These are phyloP conservation scores for Physocephala rufipes DNA, from an alignment of 2,888 invertebrate genomes.

Conservation along the genomic window DNA sequence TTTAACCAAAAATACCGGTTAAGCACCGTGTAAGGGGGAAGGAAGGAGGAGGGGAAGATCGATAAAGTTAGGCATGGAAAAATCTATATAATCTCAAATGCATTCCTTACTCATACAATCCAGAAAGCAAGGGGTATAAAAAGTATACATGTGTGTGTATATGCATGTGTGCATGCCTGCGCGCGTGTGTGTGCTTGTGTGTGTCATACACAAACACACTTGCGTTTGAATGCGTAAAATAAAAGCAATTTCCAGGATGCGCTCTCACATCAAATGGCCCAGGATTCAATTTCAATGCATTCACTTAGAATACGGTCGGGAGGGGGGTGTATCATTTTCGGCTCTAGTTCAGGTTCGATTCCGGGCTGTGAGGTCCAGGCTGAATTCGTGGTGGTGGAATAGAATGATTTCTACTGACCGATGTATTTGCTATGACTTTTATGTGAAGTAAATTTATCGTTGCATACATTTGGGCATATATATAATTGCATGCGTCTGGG, in stretches of 20 bases:
- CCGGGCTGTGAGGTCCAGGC: not conserved
- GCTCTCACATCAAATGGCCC: too few relatives aligned
- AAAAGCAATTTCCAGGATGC: not conserved
- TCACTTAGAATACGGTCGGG: too few relatives aligned
- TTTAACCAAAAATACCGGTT: slow-evolving; percentile 23
- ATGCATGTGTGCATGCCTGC: slow-evolving; percentile 2
- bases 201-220: too few relatives aligned
- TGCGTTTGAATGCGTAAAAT: slow-evolving; percentile 7
- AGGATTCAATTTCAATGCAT: too few relatives aligned
- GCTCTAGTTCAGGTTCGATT: not conserved
- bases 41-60: slow-evolving; percentile 12
- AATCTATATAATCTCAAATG: slow-evolving; percentile 20
- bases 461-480: slow-evolving; percentile 19
- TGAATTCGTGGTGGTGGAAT: too few relatives aligned
- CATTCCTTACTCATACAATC: not conserved
- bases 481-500: not conserved
- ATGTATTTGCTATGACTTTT: slow-evolving; percentile 7
- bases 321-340: too few relatives aligned
- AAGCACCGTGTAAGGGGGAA: too few relatives aligned
- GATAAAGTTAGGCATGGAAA: slow-evolving; percentile 3
- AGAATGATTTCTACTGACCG: not conserved
- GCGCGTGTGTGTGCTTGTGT: too few relatives aligned
- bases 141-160: not conserved
- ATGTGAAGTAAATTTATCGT: slow-evolving; percentile 25
- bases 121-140: too few relatives aligned